These are phyloP conservation scores for Hyperoplus immaculatus DNA, from an alignment of 2,797 vertebrate species.

Conservation along the genomic window DNA sequence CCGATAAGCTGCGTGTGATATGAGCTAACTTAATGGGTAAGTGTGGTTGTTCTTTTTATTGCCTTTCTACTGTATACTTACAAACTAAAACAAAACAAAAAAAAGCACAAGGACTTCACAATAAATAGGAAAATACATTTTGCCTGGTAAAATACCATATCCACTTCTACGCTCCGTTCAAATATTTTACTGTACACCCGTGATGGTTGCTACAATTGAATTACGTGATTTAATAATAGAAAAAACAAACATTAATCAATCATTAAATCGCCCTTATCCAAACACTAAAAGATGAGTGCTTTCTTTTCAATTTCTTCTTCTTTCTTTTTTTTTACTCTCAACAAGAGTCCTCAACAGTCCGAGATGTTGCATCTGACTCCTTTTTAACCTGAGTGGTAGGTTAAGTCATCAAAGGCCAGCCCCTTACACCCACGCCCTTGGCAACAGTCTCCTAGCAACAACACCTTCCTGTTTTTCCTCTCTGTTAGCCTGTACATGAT, in stretches of 20 bases:
- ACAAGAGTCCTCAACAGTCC: conserved; percentile 55
- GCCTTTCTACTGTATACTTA: conserved; percentile 64
- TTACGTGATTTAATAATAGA: conserved; percentile 72
- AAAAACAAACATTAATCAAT: conserved; percentile 70
- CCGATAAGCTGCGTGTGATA: conserved; percentile 43
- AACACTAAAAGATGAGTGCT: conserved; percentile 80
- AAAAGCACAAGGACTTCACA: conserved; percentile 82
- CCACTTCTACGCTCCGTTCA: conserved; percentile 64
- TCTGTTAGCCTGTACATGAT: conserved; percentile 8
- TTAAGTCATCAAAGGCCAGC: conserved; percentile 49
- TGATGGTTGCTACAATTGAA: conserved; percentile 82
- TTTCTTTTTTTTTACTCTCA: conserved; percentile 43
- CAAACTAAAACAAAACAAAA: conserved; percentile 67
- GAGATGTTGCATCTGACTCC: conserved; percentile 26
- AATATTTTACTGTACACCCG: conserved; percentile 81
- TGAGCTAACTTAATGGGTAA: conserved; percentile 51
- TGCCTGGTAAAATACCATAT: conserved; percentile 79
- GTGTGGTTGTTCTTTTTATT: conserved; percentile 56
- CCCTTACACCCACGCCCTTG: conserved; percentile 9
- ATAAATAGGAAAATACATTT: conserved; percentile 87
- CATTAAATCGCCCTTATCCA: conserved; percentile 63
- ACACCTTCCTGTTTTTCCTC: conserved; percentile 14
- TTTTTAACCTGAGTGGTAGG: conserved; percentile 72
- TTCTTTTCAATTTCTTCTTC: conserved; percentile 44
- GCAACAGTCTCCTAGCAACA: conserved; percentile 56